Conservation (phyloP, 1,140 invertebrate species). For the Dufourea novaeangliae region DNA sequence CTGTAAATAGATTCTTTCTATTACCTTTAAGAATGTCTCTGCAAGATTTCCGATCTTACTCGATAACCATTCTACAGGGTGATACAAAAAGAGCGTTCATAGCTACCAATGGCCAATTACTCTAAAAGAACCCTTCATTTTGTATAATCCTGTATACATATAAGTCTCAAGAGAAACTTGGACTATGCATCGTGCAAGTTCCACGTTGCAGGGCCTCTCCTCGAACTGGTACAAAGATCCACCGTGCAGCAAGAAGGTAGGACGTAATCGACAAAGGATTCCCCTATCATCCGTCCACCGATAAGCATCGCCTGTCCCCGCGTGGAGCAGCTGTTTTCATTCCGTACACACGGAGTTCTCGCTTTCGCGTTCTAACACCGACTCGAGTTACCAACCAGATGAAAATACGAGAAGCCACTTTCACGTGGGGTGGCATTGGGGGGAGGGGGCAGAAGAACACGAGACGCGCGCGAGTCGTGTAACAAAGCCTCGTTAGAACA, state of each 20-base stretch:
- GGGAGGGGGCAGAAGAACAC: conserved; percentile 26
- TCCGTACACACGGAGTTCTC: conserved; percentile 37
- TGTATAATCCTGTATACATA: no score
- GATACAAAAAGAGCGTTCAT: no score
- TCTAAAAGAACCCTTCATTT: no score
- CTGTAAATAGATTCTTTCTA: no score
- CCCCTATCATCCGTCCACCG: conserved; percentile 18
- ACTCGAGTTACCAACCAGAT: conserved; percentile 53
- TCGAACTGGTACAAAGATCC: no score
- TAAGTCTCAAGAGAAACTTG: no score
- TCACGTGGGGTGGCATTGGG: conserved; percentile 2
- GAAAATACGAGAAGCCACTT: conserved; percentile 63
- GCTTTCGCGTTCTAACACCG: conserved; percentile 40
- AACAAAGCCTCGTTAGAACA: conserved; percentile 62
- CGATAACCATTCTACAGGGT: no score
- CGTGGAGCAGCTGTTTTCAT: conserved; percentile 35
- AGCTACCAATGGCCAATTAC: no score
- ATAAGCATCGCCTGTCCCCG: conserved; percentile 17
- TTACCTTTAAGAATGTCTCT: no score
- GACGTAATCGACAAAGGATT: neutral
- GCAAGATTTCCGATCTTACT: no score
- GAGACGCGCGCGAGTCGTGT: conserved; percentile 52
- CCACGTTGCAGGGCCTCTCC: no score
- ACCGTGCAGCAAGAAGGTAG: neutral
- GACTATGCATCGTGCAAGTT: no score